phyloP scores from a whole-genome alignment of 1,140 invertebrate genomes.

The Aphelenchoides avenae region DNA sequence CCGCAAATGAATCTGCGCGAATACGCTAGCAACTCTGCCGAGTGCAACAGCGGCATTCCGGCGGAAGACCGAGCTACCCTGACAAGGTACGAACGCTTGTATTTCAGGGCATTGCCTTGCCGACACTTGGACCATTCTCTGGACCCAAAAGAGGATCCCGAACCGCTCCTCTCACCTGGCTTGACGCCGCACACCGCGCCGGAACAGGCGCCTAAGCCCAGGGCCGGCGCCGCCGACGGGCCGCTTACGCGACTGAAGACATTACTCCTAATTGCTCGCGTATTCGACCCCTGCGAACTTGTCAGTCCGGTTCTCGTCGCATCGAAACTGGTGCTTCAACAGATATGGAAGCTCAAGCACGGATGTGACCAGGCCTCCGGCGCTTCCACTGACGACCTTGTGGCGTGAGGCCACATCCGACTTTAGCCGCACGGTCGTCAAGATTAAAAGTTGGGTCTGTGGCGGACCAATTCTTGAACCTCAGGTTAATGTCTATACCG shows the following conservation, averaged over 20 bases:
- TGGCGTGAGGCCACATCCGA: neutral
- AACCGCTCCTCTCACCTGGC: too few species aligned
- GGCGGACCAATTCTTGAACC: neutral
- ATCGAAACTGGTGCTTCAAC: constrained; percentile 31
- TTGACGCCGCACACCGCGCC: too few species aligned
- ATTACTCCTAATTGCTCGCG: constrained; percentile 8
- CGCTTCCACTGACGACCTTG: neutral
- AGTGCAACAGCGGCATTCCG: neutral
- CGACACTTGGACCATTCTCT: too few species aligned
- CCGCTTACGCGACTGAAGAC: constrained; percentile 10
- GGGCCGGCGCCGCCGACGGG: neutral
- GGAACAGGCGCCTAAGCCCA: neutral
- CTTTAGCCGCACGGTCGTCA: neutral
- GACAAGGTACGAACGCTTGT: constrained; percentile 23
- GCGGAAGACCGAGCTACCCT: neutral
- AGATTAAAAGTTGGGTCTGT: neutral
- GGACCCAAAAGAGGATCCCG: too few species aligned
- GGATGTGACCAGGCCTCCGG: too few species aligned
- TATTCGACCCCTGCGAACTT: constrained; percentile 25
- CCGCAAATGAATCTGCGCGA: constrained; percentile 38
- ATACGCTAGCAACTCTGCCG: constrained; percentile 21
- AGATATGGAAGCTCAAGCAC: constrained; percentile 21
- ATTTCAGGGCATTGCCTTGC: constrained; percentile 33
- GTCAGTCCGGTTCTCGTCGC: constrained; percentile 18
- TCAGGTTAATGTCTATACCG: constrained; percentile 29